Conservation (phyloP, 2,888 invertebrate species). For the Cephus runcator region DNA sequence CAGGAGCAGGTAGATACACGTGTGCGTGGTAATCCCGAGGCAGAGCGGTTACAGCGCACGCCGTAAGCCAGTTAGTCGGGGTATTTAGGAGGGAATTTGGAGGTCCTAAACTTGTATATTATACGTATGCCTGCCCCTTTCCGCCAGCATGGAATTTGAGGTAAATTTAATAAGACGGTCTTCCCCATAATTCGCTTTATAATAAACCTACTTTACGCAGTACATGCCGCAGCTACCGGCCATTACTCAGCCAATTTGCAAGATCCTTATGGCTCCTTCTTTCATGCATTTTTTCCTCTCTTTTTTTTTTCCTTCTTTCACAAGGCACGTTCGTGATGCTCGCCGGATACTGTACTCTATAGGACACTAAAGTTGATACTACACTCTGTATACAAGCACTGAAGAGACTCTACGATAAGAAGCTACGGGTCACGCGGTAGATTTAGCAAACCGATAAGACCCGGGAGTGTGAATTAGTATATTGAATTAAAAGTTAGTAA, state of each 20-base stretch:
- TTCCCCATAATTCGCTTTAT: conserved; percentile 2
- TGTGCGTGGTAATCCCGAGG: conserved; percentile 41
- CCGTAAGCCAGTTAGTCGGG: conserved; percentile 61
- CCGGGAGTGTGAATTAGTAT: not conserved
- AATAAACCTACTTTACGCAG: conserved; percentile 20
- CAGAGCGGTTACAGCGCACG: conserved; percentile 31
- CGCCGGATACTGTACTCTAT: not conserved
- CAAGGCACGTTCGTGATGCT: not conserved
- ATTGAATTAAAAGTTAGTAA: not conserved
- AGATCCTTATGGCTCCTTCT: not conserved
- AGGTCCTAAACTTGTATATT: conserved; percentile 60
- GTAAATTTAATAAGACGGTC: conserved; percentile 60
- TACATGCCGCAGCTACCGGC: conserved; percentile 29
- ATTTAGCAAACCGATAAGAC: not conserved
- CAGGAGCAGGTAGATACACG: conserved; percentile 36
- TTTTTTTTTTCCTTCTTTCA: not conserved
- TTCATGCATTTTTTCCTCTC: not conserved
- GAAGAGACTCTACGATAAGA: not conserved
- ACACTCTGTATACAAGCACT: not conserved
- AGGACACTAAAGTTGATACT: not conserved
- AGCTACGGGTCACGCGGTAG: not conserved
- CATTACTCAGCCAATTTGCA: conserved; percentile 32
- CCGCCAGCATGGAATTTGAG: conserved; percentile 52
- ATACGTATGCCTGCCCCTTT: conserved; percentile 44
- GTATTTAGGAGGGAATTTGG: conserved; percentile 61